Percentiles rank a stretch among this genome's conserved stretches.
These are phyloP conservation scores for Gallinago media DNA, from an alignment of 2,113 vertebrate species.

Conservation along the genomic window DNA sequence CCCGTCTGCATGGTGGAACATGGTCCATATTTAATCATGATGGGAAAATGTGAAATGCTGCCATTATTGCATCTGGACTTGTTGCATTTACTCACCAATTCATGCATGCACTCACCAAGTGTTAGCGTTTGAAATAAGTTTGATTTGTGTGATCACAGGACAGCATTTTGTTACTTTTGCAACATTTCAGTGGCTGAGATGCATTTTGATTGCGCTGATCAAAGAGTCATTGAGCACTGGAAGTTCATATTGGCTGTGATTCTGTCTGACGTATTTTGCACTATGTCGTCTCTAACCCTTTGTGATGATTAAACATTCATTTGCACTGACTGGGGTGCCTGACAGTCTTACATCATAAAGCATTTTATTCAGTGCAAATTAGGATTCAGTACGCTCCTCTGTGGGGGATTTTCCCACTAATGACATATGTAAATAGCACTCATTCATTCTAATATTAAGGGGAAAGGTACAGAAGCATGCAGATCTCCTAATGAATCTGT, in stretches of 20 bases:
- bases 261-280: slow-evolving; percentile 18
- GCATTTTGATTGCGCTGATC: slow-evolving; percentile 5
- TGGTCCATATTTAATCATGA: neutral
- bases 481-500: slow-evolving; percentile 60
- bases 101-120: neutral
- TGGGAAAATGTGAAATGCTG: neutral
- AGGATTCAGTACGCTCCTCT: slow-evolving; percentile 52
- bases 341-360: slow-evolving; percentile 65
- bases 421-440: slow-evolving; percentile 68
- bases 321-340: neutral
- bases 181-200: neutral
- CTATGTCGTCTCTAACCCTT: slow-evolving; percentile 29
- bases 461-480: slow-evolving; percentile 61
- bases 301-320: slow-evolving; percentile 51
- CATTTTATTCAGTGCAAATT: slow-evolving; percentile 63
- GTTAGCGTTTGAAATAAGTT: neutral
- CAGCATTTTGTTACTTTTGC: neutral
- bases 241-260: neutral
- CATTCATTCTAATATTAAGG: slow-evolving; percentile 62
- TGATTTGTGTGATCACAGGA: neutral
- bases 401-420: slow-evolving; percentile 68
- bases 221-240: neutral
- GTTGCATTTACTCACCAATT: neutral
- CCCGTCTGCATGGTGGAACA: neutral
- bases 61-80: neutral